Base-by-base conservation (phyloP, 2,113 vertebrate genomes). In the Otis tarda region DNA sequence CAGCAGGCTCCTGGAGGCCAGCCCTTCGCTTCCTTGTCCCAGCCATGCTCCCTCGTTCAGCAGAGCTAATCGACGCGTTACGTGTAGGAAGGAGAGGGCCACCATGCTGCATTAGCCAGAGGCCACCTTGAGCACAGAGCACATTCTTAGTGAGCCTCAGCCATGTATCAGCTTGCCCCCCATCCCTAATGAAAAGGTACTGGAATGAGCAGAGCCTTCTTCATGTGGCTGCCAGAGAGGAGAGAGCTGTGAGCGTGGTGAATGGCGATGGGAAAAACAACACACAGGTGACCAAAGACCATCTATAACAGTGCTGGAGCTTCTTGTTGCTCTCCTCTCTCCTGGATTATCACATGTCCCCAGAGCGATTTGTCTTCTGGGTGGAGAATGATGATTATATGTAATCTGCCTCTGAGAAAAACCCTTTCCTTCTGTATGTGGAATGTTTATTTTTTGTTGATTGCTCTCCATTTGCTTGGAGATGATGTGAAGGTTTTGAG, bases 101-200 rank as follows among this genome's bases (percentile, higher is more conserved):
- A 57, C 47, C 4, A 1, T 56, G 53, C 59, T 57, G 59, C 17
- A 2, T 52, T 27, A 83, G 68, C 73, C 56, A 70, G 47, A 4
- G 7, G 55, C 49, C 6, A 2, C 52, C 47, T 53, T 0, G 0
- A n/a, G 22, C 60, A 64, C 16, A 35, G 33, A 41, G 60, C 56
- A 33, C 8, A 14, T 17, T 18, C 28, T 63, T 55, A 3, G 1
- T 63, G 30, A 43, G 41, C 70, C 88, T 55, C 49, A 76, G 65
- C 43, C 33, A 9, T 8, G 1, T 18, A 21, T 60, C 70, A 63
- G 17, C 37, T 20, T 73, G 14, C 68, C 18, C 28, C 35, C 24
- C 9, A 24, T 67, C 47, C 55, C 37, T 45, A 14, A 41, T 19
- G 45, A 78, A 57, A 59, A 90, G n/a, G 43, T 82, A 25, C 5